Percentiles rank a stretch among this genome's conserved stretches.
Conservation (phyloP, 2,113 vertebrate genomes). For the Alligator mississippiensis region DNA sequence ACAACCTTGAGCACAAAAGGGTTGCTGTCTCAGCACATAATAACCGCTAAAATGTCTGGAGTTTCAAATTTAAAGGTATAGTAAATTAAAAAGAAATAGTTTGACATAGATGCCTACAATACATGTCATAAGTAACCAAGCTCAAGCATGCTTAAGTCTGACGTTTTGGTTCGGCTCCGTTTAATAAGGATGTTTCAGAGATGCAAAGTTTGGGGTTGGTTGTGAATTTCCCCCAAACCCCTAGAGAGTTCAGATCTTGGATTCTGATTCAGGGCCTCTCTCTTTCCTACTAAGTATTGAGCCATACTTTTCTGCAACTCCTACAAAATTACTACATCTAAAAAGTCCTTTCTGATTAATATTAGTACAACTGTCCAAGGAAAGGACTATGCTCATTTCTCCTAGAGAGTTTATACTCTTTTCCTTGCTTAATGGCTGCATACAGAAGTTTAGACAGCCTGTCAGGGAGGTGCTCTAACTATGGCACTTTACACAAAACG, state of each 20-base stretch:
- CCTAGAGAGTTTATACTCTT: neutral
- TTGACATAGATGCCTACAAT: neutral
- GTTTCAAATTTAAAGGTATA: neutral
- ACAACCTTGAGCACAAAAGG: neutral
- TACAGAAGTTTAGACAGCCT: neutral
- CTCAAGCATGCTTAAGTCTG: neutral
- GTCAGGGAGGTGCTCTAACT: too few species aligned
- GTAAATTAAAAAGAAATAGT: neutral
- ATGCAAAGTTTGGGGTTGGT: fast-evolving
- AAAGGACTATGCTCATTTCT: neutral
- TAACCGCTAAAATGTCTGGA: neutral
- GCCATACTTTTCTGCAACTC: neutral
- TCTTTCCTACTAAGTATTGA: neutral
- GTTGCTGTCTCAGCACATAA: neutral
- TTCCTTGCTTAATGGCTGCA: neutral
- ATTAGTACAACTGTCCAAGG: neutral
- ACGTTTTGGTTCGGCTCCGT: neutral
- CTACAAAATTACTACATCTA: neutral
- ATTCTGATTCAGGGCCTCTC: neutral
- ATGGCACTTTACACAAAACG: too few species aligned
- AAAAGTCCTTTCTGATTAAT: neutral
- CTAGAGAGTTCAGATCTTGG: fast-evolving
- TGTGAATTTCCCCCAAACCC: neutral
- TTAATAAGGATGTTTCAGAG: neutral
- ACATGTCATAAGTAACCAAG: fast-evolving